Evolutionary conservation across 2,113 vertebrate genomes (phyloP).

Genomic region (Neotragus pygmaeus): DNA sequence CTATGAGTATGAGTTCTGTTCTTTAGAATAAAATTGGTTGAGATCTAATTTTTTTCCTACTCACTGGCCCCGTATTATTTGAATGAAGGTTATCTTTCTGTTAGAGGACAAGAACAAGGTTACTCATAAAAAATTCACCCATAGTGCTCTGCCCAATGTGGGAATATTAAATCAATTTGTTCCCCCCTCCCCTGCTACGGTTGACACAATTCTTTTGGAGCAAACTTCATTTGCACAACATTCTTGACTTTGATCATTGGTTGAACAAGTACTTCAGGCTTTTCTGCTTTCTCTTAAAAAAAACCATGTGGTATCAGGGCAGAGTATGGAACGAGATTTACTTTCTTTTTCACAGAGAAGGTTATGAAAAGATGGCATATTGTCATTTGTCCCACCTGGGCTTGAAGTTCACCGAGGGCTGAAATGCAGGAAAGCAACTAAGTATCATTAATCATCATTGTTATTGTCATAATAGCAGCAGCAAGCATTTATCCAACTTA

Average conservation of each 20-base stretch:
- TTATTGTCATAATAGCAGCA: background rate
- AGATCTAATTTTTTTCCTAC: background rate
- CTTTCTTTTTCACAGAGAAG: conserved; percentile 4
- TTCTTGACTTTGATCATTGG: background rate
- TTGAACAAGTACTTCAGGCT: background rate
- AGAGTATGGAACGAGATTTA: background rate
- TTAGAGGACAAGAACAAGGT: background rate
- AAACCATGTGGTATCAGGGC: background rate
- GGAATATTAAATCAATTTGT: background rate
- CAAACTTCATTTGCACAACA: background rate
- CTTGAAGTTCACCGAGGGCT: background rate
- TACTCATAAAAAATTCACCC: background rate
- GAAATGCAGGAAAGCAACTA: background rate
- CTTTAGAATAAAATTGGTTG: background rate
- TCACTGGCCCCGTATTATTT: background rate
- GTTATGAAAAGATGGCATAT: background rate
- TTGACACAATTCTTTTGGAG: background rate
- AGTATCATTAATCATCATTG: background rate
- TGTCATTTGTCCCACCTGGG: background rate
- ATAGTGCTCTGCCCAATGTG: background rate
- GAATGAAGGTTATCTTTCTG: background rate
- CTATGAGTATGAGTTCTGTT: background rate
- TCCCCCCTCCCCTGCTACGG: background rate
- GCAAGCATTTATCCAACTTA: background rate
- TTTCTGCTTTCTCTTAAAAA: background rate